Percentiles rank a stretch among this genome's conserved stretches.
phyloP scores from a whole-genome alignment of 2,888 invertebrate genomes.

The Merodon equestris region DNA sequence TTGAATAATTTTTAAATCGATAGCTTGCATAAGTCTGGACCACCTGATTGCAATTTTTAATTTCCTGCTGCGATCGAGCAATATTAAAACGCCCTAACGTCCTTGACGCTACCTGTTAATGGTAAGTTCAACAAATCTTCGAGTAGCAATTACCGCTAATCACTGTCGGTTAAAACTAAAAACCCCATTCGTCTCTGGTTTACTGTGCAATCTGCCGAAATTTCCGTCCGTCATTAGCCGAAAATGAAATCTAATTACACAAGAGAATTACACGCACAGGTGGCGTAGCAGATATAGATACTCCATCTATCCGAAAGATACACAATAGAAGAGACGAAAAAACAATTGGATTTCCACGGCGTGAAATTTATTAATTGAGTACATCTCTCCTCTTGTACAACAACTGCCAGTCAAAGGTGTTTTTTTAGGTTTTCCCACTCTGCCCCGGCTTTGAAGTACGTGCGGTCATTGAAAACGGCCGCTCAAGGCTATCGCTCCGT shows the following conservation, averaged over 20 bases:
- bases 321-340: constrained; percentile 8
- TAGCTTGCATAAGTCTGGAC: no score
- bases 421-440: not conserved
- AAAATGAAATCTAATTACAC: constrained; percentile 14
- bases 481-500: constrained; percentile 37
- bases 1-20: no score
- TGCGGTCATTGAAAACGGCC: constrained; percentile 46
- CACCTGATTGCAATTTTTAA: no score
- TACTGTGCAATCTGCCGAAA: not conserved
- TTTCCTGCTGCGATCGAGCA: no score
- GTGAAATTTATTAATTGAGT: constrained; percentile 27
- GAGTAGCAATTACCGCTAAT: constrained; percentile 6
- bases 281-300: no score
- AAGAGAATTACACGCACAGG: not conserved
- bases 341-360: constrained; percentile 27
- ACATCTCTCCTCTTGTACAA: constrained; percentile 12
- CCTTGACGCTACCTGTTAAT: no score
- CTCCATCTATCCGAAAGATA: not conserved
- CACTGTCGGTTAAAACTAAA: not conserved
- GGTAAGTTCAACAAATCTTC: constrained; percentile 20
- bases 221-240: not conserved
- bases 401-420: constrained; percentile 23
- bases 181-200: no score
- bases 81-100: no score
- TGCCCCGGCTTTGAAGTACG: constrained; percentile 12